Evolutionary conservation across 1,140 invertebrate species (phyloP).

Genomic region (Cardiocondyla obscurior): DNA sequence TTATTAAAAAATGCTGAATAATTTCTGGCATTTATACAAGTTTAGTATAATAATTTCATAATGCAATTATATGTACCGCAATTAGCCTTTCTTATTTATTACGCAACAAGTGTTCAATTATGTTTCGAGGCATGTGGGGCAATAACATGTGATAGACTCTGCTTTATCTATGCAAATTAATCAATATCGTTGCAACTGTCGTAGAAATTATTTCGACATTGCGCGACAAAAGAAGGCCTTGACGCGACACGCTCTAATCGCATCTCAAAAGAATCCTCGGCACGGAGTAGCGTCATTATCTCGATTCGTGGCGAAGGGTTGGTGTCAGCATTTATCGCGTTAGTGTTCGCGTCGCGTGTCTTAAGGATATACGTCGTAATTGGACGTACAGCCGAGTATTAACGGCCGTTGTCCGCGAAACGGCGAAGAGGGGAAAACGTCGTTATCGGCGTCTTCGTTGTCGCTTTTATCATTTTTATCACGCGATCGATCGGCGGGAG

Average conservation of each 20-base stretch:
- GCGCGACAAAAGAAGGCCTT: neutral
- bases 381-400: constrained; percentile 69
- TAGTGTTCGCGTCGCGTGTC: constrained; percentile 46
- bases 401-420: constrained; percentile 60
- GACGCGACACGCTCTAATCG: constrained; percentile 1
- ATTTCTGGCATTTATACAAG: neutral
- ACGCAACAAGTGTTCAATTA: neutral
- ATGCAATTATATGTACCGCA: neutral
- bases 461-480: constrained; percentile 16
- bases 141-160: neutral
- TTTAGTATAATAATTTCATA: neutral
- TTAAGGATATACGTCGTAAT: constrained; percentile 57
- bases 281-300: constrained; percentile 19
- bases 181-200: neutral
- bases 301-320: constrained; percentile 10
- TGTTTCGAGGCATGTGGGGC: neutral
- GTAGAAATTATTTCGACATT: neutral
- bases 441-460: constrained; percentile 19
- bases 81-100: neutral
- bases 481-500: neutral
- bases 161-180: neutral
- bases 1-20: neutral
- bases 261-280: constrained; percentile 13
- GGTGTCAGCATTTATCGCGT: constrained; percentile 34
- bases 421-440: constrained; percentile 20